Evolutionary conservation across 2,797 vertebrate genomes (phyloP).

Genomic region (Sebastes hubbsi): DNA sequence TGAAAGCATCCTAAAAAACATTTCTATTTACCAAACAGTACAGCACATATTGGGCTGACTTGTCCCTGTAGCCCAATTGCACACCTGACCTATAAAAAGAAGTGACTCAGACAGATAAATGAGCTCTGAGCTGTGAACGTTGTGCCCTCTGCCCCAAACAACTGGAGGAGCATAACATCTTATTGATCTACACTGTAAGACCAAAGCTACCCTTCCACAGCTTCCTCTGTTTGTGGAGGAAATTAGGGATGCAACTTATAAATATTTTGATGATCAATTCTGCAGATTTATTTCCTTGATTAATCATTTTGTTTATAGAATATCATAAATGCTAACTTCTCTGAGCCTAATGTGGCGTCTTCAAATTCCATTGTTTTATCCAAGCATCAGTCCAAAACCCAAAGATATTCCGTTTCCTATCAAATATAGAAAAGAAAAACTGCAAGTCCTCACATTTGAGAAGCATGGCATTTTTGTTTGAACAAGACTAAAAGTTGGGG

Average conservation of each 20-base stretch:
- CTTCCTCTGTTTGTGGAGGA: not conserved
- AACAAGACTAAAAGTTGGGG: not conserved
- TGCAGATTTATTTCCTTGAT: not conserved
- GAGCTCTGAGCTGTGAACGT: not conserved
- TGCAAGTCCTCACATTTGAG: not conserved
- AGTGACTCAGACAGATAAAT: constrained; percentile 2
- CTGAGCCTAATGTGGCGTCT: not conserved
- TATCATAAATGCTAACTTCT: not conserved
- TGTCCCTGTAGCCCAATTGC: not conserved
- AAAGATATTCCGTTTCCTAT: not conserved
- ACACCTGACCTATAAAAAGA: not conserved
- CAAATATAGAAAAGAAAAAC: not conserved
- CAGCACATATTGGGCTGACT: not conserved
- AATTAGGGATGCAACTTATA: not conserved
- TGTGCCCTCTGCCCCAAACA: not conserved
- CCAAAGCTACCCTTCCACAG: not conserved
- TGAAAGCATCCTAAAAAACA: not conserved
- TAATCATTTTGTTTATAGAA: not conserved
- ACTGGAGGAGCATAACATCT: not conserved
- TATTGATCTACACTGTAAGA: not conserved
- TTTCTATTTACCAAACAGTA: not conserved
- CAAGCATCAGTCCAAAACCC: not conserved
- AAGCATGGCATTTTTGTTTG: not conserved
- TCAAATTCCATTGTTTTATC: not conserved
- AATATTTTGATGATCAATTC: not conserved